Base-by-base conservation (phyloP, 35 echinoderm and acorn worm species). In the Diadema setosum region DNA sequence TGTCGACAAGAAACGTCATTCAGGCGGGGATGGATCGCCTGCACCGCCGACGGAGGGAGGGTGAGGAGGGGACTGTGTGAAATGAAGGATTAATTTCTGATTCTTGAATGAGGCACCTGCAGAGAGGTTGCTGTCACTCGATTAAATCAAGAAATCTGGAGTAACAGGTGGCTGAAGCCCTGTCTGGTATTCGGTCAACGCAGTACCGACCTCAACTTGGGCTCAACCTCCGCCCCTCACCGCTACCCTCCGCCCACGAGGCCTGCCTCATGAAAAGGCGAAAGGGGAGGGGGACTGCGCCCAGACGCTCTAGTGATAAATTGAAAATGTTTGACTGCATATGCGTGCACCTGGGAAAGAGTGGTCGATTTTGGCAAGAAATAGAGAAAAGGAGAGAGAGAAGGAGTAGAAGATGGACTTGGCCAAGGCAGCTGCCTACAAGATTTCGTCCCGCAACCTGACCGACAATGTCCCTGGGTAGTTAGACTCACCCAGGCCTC, bases 101-200 rank as follows among this genome's bases (percentile, higher is more conserved):
- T 26, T 9, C 44, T 78, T 78, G 73, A 78, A 78, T 78, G 73
- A 78, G 37, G 73, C 73, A 78, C 73, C 73, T 78, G 73, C 73
- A 41, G 73, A 78, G 29, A 41, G 30, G 26, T 27, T 33, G 63
- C 63, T 36, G 40, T 78, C 27, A 67, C 27, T 32, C 25, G 30
- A 67, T 33, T 67, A 34, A 67, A 67, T 67, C 63, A 67, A 29
- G 63, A n/a, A n/a, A 33, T 67, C 63, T 33, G 2, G 30, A 26
- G 63, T 67, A 67, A 67, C 63, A 67, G 63, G 63, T 67, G 63
- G 63, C 24, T 33, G 27, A 33, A 14, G 30, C 63, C 37, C 37
- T 67, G 63, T 15, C 63, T 34, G 63, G 21, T 34, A 67, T 67
- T 3, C 27, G 63, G 63, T 67, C 63, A 67, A 67, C 29, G 63